Conservation (phyloP, 2,888 invertebrate species). For the Drosophila nr. perissopoda region DNA sequence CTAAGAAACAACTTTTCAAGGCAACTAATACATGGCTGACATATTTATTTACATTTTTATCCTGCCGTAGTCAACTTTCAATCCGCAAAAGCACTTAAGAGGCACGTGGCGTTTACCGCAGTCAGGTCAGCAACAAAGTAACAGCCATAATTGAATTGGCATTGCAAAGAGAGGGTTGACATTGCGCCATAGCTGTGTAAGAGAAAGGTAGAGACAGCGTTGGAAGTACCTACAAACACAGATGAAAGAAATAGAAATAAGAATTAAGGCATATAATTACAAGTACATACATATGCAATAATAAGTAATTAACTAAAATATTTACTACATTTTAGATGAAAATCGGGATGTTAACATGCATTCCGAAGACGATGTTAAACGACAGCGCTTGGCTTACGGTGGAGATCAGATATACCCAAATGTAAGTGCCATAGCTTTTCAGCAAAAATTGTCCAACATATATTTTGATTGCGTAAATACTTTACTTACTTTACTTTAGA, state of each 20-base stretch:
- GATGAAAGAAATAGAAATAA: background rate
- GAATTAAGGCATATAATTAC: background rate
- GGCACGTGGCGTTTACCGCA: constrained; percentile 62
- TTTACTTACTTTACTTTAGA: background rate
- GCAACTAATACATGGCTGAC: background rate
- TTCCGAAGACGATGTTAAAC: constrained; percentile 94
- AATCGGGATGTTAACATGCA: constrained; percentile 95
- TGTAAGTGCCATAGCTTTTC: constrained; percentile 86
- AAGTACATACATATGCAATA: background rate
- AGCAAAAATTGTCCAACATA: background rate
- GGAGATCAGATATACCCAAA: constrained; percentile 96
- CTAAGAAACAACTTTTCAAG: constrained; percentile 8
- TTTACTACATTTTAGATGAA: constrained; percentile 88
- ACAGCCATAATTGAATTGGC: constrained; percentile 51
- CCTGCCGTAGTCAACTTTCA: constrained; percentile 10
- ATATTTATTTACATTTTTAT: constrained; percentile 25
- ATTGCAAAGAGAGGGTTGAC: constrained; percentile 19
- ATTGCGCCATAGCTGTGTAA: background rate
- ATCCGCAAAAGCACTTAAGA: constrained; percentile 69
- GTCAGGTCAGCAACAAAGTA: constrained; percentile 5
- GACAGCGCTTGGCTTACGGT: constrained; percentile 94
- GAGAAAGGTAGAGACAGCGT: background rate
- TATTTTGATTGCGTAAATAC: background rate
- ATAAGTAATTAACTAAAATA: background rate
- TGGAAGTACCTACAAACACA: background rate